Base-by-base conservation (phyloP, 2,113 vertebrate species). In the Anser brachyrhynchus region DNA sequence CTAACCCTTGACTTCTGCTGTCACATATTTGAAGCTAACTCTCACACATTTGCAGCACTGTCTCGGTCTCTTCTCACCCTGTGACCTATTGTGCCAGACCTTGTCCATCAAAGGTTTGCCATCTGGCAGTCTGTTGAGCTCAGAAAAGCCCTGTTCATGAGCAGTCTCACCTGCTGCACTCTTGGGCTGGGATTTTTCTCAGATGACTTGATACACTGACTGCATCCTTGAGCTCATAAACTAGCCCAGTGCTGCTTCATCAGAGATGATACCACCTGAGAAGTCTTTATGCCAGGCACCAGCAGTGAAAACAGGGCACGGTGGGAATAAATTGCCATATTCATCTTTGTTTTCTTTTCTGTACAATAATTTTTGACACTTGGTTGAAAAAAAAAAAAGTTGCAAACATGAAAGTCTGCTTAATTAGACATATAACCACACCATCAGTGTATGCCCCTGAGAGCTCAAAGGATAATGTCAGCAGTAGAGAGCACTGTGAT, bases 101-200 rank as follows among this genome's bases (percentile, higher is more conserved):
- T 62, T 66, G 46, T 71, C 86, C 57, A 14, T 78, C 46, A 29
- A 3, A 17, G 37, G 4, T 52, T 92, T 55, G 22, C 65, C 29
- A 55, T 55, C 76, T 71, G 72, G n/a, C 81, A 62, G 1, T 15
- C 46, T 11, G 22, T 62, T 6, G 1, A 0, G 0, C 70, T 65
- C 74, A 44, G 76, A 72, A 73, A 33, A 66, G 51, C 72, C n/a
- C 7, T 73, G 66, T 43, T 67, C 33, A 6, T 33, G 51, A 66
- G 29, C 33, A 22, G 12, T 3, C 15, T 83, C 72, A 37, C 46
- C 70, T 66, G 21, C 46, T 59, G 82, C 35, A 31, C 15, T 35
- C 51, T 44, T 59, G 28, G 84, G 33, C 57, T 67, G 10, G 61
- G 57, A 12, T 54, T 88, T 90, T 74, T 46, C 64, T 87, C 61